A percentile compares a stretch with the other conserved stretches of the same genome.
phyloP scores from a whole-genome alignment of 2,888 invertebrate species.

The Tachina grossa region DNA sequence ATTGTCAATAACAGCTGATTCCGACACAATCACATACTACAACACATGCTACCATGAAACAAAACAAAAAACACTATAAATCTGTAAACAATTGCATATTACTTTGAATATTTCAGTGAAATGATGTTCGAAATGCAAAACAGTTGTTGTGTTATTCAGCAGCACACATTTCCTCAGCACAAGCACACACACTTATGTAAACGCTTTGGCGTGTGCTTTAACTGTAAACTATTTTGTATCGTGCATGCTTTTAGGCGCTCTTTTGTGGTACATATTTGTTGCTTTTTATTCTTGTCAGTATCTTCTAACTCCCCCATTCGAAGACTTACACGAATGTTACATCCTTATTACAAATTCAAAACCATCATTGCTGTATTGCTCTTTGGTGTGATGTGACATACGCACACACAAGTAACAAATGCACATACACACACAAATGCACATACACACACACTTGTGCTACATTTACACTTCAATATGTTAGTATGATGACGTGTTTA shows the following conservation, averaged over 20 bases:
- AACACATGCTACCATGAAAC: background rate
- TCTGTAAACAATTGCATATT: constrained; percentile 8
- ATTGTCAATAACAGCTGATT: constrained; percentile 55
- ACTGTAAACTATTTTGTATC: background rate
- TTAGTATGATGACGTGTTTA: constrained; percentile 37
- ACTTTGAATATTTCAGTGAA: background rate
- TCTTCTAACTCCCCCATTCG: background rate
- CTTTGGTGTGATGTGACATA: constrained; percentile 12
- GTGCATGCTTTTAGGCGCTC: constrained; percentile 51
- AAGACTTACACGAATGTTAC: constrained; percentile 32
- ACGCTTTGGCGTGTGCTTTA: background rate
- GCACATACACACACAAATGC: too few relatives aligned
- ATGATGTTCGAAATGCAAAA: background rate
- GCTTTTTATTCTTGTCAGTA: background rate
- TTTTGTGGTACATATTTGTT: background rate
- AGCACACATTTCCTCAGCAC: background rate
- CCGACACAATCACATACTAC: background rate
- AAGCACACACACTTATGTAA: background rate
- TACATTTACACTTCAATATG: constrained; percentile 55
- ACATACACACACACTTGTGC: background rate
- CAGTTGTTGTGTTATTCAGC: background rate
- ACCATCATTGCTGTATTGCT: constrained; percentile 34
- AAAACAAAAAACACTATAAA: background rate
- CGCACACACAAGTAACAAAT: too few relatives aligned
- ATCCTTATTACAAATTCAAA: constrained; percentile 64